Base-by-base conservation (phyloP, 2,113 vertebrate genomes). In the Chamaea fasciata region DNA sequence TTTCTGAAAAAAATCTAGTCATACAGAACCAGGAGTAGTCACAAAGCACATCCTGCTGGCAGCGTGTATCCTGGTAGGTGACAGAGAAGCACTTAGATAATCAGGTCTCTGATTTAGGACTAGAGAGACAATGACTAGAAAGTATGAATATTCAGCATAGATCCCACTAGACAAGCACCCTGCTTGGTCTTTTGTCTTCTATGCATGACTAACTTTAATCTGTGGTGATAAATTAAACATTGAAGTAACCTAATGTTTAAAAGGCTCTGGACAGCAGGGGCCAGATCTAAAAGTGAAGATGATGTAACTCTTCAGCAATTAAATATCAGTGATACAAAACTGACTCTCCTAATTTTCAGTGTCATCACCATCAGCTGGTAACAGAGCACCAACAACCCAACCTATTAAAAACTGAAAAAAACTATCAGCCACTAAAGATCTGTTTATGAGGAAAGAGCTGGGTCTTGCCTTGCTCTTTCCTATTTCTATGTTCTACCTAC, bases 61-160 rank as follows among this genome's bases (percentile, higher is more conserved):
- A 90, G 50, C 2, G 6, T 27, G 35, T 27, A 17, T 68, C 11
- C 15, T 86, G 59, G 11, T 28, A 39, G 37, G 18, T 33, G 44
- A 87, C 22, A 37, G 44, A 91, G 64, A 81, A 93, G 6, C n/a
- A 79, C 44, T 87, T 64, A 59, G 35, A 52, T 56, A 86, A 70
- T 46, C 75, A 90, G 17, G 28, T 88, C 55, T 88, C 67, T 83
- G 59, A 86, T 13, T 88, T 86, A 90, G 35, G 33, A 81, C 79
- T 41, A 63, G 50, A 70, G 42, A 86, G 4, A 74, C 70, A 90
- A 80, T 70, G 82, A 92, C 50, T 55, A 77, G 26, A 42, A 76
- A 15, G 50, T 50, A 77, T 77, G 79, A 95, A 90, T 96, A 94
- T 83, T 93, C 83, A 94, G 35, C n/a, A 63, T n/a, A 86, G 28